Evolutionary conservation across 92 coral and sea anemone species (phyloP).

Genomic region (Parazoanthus darwini): DNA sequence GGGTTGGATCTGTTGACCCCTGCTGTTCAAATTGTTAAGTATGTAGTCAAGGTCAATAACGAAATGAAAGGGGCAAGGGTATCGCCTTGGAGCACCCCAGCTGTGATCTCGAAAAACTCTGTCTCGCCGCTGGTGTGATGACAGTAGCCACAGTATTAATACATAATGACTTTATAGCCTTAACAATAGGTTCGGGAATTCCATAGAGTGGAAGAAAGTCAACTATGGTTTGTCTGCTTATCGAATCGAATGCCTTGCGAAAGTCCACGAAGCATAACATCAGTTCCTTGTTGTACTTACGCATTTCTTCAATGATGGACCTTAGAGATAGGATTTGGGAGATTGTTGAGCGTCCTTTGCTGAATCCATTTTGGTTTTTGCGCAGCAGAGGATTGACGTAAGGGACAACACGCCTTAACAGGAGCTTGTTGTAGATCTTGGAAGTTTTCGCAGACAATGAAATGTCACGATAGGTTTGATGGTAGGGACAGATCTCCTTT

Average conservation of each 20-base stretch:
- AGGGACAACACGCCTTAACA: conserved; percentile 37
- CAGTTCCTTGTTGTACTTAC: conserved; percentile 41
- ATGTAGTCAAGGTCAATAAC: conserved; percentile 43
- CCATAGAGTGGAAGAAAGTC: conserved; percentile 45
- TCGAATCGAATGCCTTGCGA: conserved; percentile 51
- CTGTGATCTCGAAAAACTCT: conserved; percentile 43
- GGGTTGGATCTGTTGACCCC: conserved; percentile 30
- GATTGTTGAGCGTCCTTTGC: conserved; percentile 38
- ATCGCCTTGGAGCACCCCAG: conserved; percentile 25
- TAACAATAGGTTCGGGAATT: conserved; percentile 38
- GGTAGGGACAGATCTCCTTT: conserved; percentile 52
- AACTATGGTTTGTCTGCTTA: conserved; percentile 49
- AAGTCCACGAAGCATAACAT: conserved; percentile 48
- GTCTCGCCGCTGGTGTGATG: conserved; percentile 58
- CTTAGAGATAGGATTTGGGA: conserved; percentile 39
- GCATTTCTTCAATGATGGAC: conserved; percentile 48
- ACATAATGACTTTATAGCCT: conserved; percentile 15
- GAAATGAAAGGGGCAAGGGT: not conserved
- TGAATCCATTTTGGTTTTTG: conserved; percentile 45
- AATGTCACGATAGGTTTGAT: conserved; percentile 43
- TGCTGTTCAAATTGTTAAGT: conserved; percentile 20
- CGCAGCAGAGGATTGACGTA: conserved; percentile 26
- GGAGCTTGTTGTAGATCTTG: conserved; percentile 57
- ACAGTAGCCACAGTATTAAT: conserved; percentile 49
- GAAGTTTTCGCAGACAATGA: conserved; percentile 47